Evolutionary conservation across 2,888 invertebrate genomes (phyloP).

Genomic region (Lycia hirtaria): DNA sequence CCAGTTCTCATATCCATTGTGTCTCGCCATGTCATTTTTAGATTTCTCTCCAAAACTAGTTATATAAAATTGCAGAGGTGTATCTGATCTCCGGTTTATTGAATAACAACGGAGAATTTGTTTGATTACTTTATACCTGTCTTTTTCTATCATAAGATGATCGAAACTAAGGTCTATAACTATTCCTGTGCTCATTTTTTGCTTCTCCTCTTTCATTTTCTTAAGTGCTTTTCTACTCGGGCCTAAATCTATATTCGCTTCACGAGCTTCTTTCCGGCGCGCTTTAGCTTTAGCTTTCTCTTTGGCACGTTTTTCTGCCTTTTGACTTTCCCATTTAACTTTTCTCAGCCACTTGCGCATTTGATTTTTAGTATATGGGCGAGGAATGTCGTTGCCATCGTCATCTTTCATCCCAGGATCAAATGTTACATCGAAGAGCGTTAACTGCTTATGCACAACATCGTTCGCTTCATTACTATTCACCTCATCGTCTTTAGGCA

Average conservation of each 20-base stretch:
- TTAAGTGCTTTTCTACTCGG: slow-evolving; percentile 93
- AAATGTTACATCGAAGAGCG: slow-evolving; percentile 71
- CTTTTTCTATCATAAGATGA: slow-evolving; percentile 95
- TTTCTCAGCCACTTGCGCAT: slow-evolving; percentile 89
- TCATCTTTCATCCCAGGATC: slow-evolving; percentile 80
- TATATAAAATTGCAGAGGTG: slow-evolving; percentile 93
- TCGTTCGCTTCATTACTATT: slow-evolving; percentile 40
- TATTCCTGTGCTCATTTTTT: slow-evolving; percentile 88
- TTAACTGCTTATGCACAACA: slow-evolving; percentile 60
- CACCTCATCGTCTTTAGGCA: slow-evolving; percentile 26
- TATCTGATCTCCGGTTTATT: slow-evolving; percentile 91
- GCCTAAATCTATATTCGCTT: slow-evolving; percentile 89
- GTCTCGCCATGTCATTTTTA: slow-evolving; percentile 90
- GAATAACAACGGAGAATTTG: slow-evolving; percentile 97
- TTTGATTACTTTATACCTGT: slow-evolving; percentile 94
- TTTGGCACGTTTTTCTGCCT: slow-evolving; percentile 88
- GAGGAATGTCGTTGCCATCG: slow-evolving; percentile 72
- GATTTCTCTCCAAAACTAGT: slow-evolving; percentile 92
- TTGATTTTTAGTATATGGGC: slow-evolving; percentile 87
- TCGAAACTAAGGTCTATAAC: slow-evolving; percentile 97
- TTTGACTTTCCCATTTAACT: slow-evolving; percentile 90
- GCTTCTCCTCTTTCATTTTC: slow-evolving; percentile 88
- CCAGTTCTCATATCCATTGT: slow-evolving; percentile 96
- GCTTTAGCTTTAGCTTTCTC: slow-evolving; percentile 90
- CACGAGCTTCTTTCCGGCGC: slow-evolving; percentile 88